Evolutionary conservation across 2,888 invertebrate species (phyloP), one percentile per base, ranked within the genome.

Genomic region (Rhamnusium bicolor): DNA sequence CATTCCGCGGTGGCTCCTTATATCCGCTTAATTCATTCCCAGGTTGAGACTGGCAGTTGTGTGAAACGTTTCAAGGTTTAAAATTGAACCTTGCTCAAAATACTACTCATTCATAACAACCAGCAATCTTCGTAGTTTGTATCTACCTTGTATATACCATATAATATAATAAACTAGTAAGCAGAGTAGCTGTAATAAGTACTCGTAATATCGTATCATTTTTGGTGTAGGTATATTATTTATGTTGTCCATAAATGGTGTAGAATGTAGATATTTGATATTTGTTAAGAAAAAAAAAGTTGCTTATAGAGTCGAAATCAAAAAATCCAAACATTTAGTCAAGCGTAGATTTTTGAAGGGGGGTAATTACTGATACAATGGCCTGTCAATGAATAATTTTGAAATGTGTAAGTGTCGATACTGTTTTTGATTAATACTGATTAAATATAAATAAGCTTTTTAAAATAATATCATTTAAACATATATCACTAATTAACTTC

Each of bases 11-110:
- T 54, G 73, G 66, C 63, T 47, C 74, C 47, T 65, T 66, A 46
- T 40, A 40, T 66, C 74, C 67, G 61, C 56, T 68, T 29, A 60
- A 76, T 67, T 72, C 61, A 67, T 53, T 51, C 65, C 53, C 51
- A 65, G 53, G 32, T 29, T 29, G 56, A 29, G 62, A 63, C 21
- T 27, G 32, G 69, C 67, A 58, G 72, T 74, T 76, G 76, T 72
- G 73, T 72, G 76, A 76, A 74, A 67, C 69, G 72, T 72, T 70
- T 74, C 76, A 72, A 74, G 72, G 72, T 72, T 67, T 67, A 49
- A 58, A 58, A 73, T 66, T 51, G 69, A 68, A 56, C 58, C 60
- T 66, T 14, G 54, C 58, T 46, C 66, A 65, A 73, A 68, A 72
- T 70, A 69, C 71, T 72, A 69, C 72, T 65, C 76, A 76, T 76